Evolutionary conservation across 1,140 invertebrate species (phyloP).

Genomic region (Matsumurasca onukii): DNA sequence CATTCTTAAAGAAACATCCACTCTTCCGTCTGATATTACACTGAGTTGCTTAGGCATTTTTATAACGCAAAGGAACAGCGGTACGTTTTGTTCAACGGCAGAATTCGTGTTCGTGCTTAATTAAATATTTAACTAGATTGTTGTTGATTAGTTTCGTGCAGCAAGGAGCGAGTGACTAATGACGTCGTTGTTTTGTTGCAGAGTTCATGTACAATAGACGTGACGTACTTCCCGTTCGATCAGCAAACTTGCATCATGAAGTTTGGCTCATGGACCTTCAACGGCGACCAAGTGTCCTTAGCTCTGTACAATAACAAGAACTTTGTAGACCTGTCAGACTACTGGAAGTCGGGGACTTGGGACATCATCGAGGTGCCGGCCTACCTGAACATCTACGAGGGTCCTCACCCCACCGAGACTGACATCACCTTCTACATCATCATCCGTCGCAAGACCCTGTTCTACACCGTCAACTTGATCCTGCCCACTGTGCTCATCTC

Average conservation of each 20-base stretch:
- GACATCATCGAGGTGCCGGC: slow-evolving; percentile 71
- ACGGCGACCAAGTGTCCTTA: slow-evolving; percentile 94
- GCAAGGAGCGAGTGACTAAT: too few species aligned
- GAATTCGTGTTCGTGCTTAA: too few species aligned
- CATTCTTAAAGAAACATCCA: too few species aligned
- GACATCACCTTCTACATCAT: slow-evolving; percentile 98
- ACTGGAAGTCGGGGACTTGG: slow-evolving; percentile 42
- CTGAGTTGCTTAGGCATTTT: too few species aligned
- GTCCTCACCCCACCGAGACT: slow-evolving; percentile 82
- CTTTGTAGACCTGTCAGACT: slow-evolving; percentile 44
- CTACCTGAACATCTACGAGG: slow-evolving; percentile 84
- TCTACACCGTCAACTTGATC: slow-evolving; percentile 99
- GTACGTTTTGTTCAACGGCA: too few species aligned
- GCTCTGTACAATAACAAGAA: slow-evolving; percentile 51
- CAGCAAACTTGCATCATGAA: slow-evolving; percentile 99
- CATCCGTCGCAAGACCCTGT: slow-evolving; percentile 95
- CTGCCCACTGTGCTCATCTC: slow-evolving; percentile 98
- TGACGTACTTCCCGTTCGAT: slow-evolving; percentile 99
- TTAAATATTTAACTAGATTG: too few species aligned
- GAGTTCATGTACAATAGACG: slow-evolving; percentile 98
- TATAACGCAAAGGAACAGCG: too few species aligned
- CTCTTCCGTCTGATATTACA: too few species aligned
- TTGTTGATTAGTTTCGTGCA: too few species aligned
- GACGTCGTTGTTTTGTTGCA: slow-evolving; percentile 56
- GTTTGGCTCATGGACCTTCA: slow-evolving; percentile 99